Evolutionary conservation across 2,113 vertebrate species (phyloP).

Genomic region (Onychorhynchus coronatus): DNA sequence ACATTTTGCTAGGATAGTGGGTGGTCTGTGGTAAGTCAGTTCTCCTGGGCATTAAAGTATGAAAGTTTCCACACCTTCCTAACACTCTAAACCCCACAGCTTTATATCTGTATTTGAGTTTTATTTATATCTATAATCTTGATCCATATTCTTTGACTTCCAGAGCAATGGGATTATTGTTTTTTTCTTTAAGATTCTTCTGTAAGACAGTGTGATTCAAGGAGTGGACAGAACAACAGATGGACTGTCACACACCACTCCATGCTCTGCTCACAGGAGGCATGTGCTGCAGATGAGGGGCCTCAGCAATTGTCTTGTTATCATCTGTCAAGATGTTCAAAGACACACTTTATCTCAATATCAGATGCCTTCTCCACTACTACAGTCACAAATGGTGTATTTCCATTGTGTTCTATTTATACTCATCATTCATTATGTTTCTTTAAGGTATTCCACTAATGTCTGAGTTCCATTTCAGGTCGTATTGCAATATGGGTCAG

Average conservation of each 20-base stretch:
- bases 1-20: background rate
- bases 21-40: background rate
- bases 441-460: background rate
- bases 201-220: background rate
- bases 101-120: background rate
- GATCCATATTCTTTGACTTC: background rate
- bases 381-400: background rate
- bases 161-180: background rate
- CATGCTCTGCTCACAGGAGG: accelerated
- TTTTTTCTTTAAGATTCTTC: background rate
- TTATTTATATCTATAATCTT: background rate
- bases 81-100: background rate
- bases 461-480: background rate
- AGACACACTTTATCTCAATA: background rate
- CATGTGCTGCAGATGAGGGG: background rate
- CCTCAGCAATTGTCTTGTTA: background rate
- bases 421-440: background rate
- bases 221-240: background rate
- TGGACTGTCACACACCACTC: background rate
- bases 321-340: background rate
- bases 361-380: background rate
- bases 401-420: background rate
- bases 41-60: background rate
- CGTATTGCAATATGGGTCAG: background rate
- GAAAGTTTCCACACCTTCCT: background rate